Conservation (phyloP, 2,797 vertebrate genomes). For the Sternarchorhynchus goeldii region DNA sequence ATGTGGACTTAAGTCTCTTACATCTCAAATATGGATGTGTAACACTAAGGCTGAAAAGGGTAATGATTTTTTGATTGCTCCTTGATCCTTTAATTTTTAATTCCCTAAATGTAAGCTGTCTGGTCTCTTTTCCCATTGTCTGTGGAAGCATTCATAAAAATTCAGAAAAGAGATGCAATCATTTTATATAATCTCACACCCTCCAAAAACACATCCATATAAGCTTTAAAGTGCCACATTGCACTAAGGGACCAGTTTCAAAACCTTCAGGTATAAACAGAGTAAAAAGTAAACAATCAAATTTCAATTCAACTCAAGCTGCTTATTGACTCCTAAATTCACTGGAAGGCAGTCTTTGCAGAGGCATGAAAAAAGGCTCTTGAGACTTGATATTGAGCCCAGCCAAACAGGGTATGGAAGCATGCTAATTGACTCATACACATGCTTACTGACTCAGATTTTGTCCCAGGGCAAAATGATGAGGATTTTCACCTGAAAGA, state of each 20-base stretch:
- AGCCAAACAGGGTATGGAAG: conserved; percentile 39
- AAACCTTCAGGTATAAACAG: neutral
- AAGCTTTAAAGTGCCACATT: neutral
- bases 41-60: conserved; percentile 3
- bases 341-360: conserved; percentile 12
- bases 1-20: neutral
- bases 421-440: conserved; percentile 55
- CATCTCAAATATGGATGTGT: neutral
- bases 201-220: too few species aligned
- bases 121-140: conserved; percentile 34
- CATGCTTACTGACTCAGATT: conserved; percentile 24
- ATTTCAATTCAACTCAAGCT: neutral
- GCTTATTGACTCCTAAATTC: conserved; percentile 1
- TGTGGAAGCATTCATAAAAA: conserved; percentile 11
- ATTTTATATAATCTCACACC: neutral
- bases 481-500: conserved; percentile 51
- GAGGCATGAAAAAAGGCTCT: conserved; percentile 48
- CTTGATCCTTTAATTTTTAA: conserved; percentile 22
- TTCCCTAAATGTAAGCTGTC: conserved; percentile 38
- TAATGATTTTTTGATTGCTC: conserved; percentile 19
- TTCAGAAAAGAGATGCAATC: conserved; percentile 13
- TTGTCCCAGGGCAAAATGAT: conserved; percentile 24
- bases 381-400: conserved; percentile 30
- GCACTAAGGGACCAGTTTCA: neutral
- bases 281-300: neutral